A percentile compares a stretch with the other conserved stretches of the same genome.
Evolutionary conservation across 2,797 vertebrate species (phyloP).

Genomic region (Columba guinea): DNA sequence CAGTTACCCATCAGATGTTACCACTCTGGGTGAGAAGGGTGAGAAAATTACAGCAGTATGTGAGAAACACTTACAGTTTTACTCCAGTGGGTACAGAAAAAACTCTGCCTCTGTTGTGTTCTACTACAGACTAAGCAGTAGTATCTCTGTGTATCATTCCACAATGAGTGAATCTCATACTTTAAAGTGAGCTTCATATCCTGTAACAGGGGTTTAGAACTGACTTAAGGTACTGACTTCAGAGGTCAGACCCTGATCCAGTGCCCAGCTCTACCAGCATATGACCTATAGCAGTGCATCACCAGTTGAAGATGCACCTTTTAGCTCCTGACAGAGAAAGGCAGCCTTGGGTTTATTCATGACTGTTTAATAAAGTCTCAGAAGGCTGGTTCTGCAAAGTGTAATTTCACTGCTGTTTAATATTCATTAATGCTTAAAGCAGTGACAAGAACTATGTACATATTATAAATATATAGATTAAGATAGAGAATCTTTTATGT

Average conservation of each 20-base stretch:
- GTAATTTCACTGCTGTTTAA: slow-evolving; percentile 49
- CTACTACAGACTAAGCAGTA: background rate
- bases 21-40: background rate
- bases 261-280: background rate
- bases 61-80: background rate
- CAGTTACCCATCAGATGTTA: background rate
- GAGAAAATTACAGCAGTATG: background rate
- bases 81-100: background rate
- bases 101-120: background rate
- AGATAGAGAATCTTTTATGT: slow-evolving; percentile 39
- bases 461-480: slow-evolving; percentile 57
- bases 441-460: slow-evolving; percentile 46
- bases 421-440: slow-evolving; percentile 58
- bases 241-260: background rate
- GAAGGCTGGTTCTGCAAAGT: slow-evolving; percentile 31
- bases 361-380: slow-evolving; percentile 7
- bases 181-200: background rate
- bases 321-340: background rate
- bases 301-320: background rate
- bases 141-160: background rate
- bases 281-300: background rate
- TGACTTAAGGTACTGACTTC: background rate
- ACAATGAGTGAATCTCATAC: background rate
- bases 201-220: background rate
- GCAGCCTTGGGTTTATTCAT: background rate